phyloP scores from a whole-genome alignment of 2,888 invertebrate species.

The Horisme vitalbata region DNA sequence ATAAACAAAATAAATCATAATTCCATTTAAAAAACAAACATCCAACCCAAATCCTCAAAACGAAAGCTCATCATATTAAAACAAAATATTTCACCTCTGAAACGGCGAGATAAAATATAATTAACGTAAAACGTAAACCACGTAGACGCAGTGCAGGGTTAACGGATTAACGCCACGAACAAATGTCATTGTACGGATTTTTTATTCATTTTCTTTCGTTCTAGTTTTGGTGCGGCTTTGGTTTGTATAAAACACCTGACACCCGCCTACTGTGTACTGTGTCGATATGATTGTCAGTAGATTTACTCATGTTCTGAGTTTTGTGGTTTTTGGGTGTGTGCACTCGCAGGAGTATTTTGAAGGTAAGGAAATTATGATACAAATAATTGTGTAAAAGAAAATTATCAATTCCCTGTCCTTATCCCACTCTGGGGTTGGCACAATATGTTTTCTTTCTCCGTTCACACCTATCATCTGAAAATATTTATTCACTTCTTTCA shows the following conservation, averaged over 20 bases:
- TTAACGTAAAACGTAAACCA: constrained; percentile 15
- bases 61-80: constrained; percentile 13
- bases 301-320: constrained; percentile 32
- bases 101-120: constrained; percentile 15
- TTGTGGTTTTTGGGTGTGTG: constrained; percentile 41
- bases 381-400: too few species aligned
- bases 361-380: constrained; percentile 41
- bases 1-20: too few species aligned
- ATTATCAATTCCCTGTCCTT: too few species aligned
- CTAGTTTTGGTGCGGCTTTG: neutral
- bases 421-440: too few species aligned
- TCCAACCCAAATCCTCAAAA: too few species aligned
- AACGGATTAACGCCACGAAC: constrained; percentile 20
- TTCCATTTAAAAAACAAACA: too few species aligned
- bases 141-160: constrained; percentile 17
- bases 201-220: constrained; percentile 21
- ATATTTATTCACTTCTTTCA: too few species aligned
- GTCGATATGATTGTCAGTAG: constrained; percentile 22
- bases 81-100: constrained; percentile 10
- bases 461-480: too few species aligned
- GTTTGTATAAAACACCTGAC: constrained; percentile 15
- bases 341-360: constrained; percentile 51
- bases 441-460: too few species aligned
- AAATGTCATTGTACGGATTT: constrained; percentile 24
- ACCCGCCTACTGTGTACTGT: neutral